phyloP scores from a whole-genome alignment of 2,113 vertebrate species.

The Tichodroma muraria region DNA sequence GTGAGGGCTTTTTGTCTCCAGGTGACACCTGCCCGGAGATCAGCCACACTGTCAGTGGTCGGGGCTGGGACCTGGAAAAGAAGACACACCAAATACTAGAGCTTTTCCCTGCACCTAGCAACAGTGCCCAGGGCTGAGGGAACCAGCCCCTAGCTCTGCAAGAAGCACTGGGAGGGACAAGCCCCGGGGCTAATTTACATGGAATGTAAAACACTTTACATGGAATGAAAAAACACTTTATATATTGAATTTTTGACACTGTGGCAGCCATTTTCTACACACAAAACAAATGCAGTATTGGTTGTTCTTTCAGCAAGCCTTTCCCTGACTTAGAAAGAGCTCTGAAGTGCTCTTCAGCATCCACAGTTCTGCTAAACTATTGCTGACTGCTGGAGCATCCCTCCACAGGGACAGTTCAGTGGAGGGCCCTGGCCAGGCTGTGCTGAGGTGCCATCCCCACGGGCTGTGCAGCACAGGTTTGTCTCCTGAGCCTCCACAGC shows the following conservation, averaged over 20 bases:
- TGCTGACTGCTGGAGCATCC: background rate
- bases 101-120: constrained; percentile 30
- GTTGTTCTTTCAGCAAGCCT: background rate
- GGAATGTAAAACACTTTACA: constrained; percentile 55
- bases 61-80: background rate
- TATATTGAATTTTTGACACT: constrained; percentile 41
- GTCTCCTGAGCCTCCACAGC: background rate
- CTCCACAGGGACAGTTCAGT: background rate
- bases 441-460: fast-evolving
- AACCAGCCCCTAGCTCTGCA: background rate
- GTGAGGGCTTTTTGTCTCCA: background rate
- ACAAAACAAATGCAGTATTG: constrained; percentile 47
- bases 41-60: background rate
- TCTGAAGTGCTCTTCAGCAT: constrained; percentile 5
- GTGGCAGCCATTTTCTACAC: constrained; percentile 43
- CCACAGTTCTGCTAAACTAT: background rate
- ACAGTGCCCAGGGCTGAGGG: background rate
- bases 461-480: fast-evolving
- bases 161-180: constrained; percentile 10
- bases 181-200: constrained; percentile 50
- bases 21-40: background rate
- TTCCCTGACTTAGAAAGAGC: background rate
- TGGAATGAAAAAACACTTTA: constrained; percentile 56
- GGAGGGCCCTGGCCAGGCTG: background rate
- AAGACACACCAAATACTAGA: background rate